Conservation (phyloP, 1,140 invertebrate species). For the Apis laboriosa region DNA sequence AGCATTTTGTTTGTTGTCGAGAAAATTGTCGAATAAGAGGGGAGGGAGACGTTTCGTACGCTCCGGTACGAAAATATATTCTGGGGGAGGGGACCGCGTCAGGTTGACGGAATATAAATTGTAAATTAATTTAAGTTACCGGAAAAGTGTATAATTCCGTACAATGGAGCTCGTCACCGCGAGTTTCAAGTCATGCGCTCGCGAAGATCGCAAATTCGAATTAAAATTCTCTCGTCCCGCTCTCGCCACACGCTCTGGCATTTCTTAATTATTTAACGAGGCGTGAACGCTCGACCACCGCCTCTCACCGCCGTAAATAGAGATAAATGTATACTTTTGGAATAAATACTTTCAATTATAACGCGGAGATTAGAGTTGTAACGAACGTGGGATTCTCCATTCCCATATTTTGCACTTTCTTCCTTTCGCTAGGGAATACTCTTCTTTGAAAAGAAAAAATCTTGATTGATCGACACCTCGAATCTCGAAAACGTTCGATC, state of each 20-base stretch:
- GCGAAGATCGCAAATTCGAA: slow-evolving; percentile 23
- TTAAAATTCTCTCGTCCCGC: slow-evolving; percentile 19
- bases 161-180: neutral
- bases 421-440: too few species aligned
- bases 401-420: too few species aligned
- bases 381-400: too few species aligned
- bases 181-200: neutral
- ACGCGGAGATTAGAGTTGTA: neutral
- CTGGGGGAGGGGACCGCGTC: too few species aligned
- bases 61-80: neutral
- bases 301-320: too few species aligned
- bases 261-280: slow-evolving; percentile 9
- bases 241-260: too few species aligned
- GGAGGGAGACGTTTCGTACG: neutral
- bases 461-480: too few species aligned
- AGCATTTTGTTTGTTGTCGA: neutral
- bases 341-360: neutral
- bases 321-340: neutral
- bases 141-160: slow-evolving; percentile 4
- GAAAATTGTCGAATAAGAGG: neutral
- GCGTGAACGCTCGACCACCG: neutral
- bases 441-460: too few species aligned
- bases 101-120: neutral
- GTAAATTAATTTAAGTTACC: slow-evolving; percentile 27
- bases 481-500: too few species aligned